phyloP scores from a whole-genome alignment of 2,888 invertebrate genomes.

The Protodeltote pygarga region DNA sequence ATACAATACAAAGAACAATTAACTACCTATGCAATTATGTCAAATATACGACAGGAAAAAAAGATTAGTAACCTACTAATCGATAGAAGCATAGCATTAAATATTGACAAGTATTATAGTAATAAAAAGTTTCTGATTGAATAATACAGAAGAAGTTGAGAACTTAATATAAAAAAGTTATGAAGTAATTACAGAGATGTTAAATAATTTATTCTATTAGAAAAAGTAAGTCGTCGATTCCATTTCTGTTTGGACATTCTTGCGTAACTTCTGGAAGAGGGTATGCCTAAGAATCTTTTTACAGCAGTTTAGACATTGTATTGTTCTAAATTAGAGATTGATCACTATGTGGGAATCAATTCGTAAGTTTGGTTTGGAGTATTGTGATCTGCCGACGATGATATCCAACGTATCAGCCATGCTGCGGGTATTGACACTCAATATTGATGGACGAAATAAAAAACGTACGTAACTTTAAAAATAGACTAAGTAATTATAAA shows the following conservation, averaged over 20 bases:
- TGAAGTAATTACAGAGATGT: background rate
- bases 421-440: constrained; percentile 56
- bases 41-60: background rate
- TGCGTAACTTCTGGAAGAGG: too few relatives aligned
- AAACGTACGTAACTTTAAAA: constrained; percentile 23
- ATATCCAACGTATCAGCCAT: constrained; percentile 61
- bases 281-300: too few relatives aligned
- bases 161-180: background rate
- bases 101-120: constrained; percentile 3
- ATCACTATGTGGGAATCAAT: constrained; percentile 6
- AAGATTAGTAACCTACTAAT: constrained; percentile 1
- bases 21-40: constrained; percentile 10
- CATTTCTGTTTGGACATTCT: too few relatives aligned
- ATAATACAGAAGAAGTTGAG: constrained; percentile 12
- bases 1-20: constrained; percentile 1
- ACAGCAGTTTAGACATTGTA: background rate
- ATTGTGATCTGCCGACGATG: constrained; percentile 65
- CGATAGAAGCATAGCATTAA: background rate
- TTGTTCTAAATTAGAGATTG: background rate
- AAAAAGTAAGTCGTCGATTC: too few relatives aligned
- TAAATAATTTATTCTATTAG: too few relatives aligned
- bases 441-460: constrained; percentile 50
- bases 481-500: too few relatives aligned
- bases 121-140: constrained; percentile 20
- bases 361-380: constrained; percentile 52